A percentile compares a stretch with the other conserved stretches of the same genome.
Conservation (phyloP, 2,797 vertebrate species). For the Pelodytes ibericus region DNA sequence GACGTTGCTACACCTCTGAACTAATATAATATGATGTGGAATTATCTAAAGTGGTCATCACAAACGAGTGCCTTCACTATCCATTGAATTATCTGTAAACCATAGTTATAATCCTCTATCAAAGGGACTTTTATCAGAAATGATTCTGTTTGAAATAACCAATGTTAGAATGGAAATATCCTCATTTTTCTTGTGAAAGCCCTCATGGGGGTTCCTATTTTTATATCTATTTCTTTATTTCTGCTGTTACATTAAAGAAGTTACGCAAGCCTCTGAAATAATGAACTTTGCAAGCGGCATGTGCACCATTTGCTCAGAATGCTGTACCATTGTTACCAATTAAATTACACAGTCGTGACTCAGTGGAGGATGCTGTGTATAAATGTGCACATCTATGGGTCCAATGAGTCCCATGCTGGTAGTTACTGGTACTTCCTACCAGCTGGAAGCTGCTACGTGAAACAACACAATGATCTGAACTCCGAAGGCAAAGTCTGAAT, state of each 20-base stretch:
- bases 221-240: background rate
- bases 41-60: too few relatives aligned
- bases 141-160: background rate
- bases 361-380: constrained; percentile 3
- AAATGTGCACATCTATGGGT: constrained; percentile 26
- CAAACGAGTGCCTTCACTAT: too few relatives aligned
- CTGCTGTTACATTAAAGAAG: background rate
- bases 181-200: background rate
- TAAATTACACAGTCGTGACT: constrained; percentile 4
- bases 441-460: constrained; percentile 25
- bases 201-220: background rate
- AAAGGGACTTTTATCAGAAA: background rate
- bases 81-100: too few relatives aligned
- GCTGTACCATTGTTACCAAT: constrained; percentile 16
- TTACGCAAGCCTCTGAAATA: background rate
- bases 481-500: background rate
- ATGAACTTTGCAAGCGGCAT: constrained; percentile 3
- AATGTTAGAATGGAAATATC: background rate
- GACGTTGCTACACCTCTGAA: too few relatives aligned
- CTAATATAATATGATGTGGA: too few relatives aligned
- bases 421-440: constrained; percentile 14
- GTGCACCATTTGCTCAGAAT: background rate
- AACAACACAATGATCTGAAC: background rate
- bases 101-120: too few relatives aligned
- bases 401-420: constrained; percentile 3